Percentiles rank a stretch among this genome's conserved stretches.
These are phyloP conservation scores for Characodon lateralis DNA, from an alignment of 2,797 vertebrate genomes.

Conservation along the genomic window DNA sequence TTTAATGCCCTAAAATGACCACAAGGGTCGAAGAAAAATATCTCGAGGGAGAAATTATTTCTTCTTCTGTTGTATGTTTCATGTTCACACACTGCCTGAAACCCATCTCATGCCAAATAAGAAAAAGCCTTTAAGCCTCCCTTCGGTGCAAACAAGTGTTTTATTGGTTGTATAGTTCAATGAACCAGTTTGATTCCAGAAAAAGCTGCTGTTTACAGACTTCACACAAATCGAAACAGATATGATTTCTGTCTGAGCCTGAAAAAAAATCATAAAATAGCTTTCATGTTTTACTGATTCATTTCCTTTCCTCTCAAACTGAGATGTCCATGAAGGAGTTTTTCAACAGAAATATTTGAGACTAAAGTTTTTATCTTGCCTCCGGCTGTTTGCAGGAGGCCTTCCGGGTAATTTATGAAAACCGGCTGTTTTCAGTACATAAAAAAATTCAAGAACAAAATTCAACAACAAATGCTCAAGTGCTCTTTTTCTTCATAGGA, in stretches of 20 bases:
- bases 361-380: neutral
- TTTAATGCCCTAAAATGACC: neutral
- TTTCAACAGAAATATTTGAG: neutral
- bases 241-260: neutral
- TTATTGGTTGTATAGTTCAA: neutral
- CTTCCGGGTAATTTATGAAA: neutral
- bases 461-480: no score
- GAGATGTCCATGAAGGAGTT: neutral
- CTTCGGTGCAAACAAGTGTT: neutral
- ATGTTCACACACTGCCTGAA: conserved; percentile 6
- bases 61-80: neutral
- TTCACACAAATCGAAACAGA: neutral
- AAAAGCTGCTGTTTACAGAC: neutral
- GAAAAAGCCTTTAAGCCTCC: neutral
- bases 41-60: neutral
- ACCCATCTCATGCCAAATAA: conserved; percentile 17
- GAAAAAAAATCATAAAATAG: neutral
- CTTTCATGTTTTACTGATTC: neutral
- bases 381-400: neutral
- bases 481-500: neutral
- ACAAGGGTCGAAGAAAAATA: neutral
- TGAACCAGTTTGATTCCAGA: neutral
- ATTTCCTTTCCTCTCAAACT: neutral
- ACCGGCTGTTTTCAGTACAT: neutral
- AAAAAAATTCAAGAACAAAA: no score